phyloP scores from a whole-genome alignment of 92 coral and sea anemone species.

The Paragorgia papillata region DNA sequence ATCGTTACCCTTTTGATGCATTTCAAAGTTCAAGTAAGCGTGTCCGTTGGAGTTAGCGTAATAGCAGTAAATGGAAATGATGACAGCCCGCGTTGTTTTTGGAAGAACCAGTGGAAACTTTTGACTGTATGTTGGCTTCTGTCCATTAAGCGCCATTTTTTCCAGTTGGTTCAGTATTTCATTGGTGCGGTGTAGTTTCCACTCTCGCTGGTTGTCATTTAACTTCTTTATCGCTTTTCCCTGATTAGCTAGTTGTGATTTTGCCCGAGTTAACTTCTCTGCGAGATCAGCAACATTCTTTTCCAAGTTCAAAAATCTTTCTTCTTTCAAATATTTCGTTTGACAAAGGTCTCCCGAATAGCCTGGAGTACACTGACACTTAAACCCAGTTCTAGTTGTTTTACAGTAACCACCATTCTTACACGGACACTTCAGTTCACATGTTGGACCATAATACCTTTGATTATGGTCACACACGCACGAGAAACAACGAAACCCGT shows the following conservation, averaged over 20 bases:
- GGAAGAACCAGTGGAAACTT: constrained; percentile 58
- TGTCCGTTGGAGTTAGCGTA: constrained; percentile 50
- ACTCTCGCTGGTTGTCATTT: not conserved
- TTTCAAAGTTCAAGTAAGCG: constrained; percentile 42
- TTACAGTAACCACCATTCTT: constrained; percentile 58
- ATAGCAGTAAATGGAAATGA: constrained; percentile 62
- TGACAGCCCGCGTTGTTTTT: constrained; percentile 59
- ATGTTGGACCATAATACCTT: constrained; percentile 61
- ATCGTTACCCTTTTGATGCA: constrained; percentile 57
- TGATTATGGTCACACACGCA: constrained; percentile 6
- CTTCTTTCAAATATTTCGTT: constrained; percentile 54
- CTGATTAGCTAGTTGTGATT: constrained; percentile 29
- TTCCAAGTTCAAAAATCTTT: constrained; percentile 48
- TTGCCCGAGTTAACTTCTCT: too few relatives aligned
- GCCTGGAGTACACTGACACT: constrained; percentile 63
- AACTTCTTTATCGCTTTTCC: not conserved
- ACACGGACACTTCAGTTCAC: constrained; percentile 63
- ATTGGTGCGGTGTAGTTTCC: constrained; percentile 54
- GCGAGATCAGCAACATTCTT: constrained; percentile 25
- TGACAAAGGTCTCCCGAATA: constrained; percentile 58
- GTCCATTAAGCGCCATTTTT: constrained; percentile 40
- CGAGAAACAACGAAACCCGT: too few relatives aligned
- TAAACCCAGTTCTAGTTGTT: constrained; percentile 46
- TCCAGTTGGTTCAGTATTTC: constrained; percentile 28
- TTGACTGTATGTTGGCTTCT: constrained; percentile 61